phyloP scores from a whole-genome alignment of 2,888 invertebrate genomes.

The Brassicogethes aeneus region DNA sequence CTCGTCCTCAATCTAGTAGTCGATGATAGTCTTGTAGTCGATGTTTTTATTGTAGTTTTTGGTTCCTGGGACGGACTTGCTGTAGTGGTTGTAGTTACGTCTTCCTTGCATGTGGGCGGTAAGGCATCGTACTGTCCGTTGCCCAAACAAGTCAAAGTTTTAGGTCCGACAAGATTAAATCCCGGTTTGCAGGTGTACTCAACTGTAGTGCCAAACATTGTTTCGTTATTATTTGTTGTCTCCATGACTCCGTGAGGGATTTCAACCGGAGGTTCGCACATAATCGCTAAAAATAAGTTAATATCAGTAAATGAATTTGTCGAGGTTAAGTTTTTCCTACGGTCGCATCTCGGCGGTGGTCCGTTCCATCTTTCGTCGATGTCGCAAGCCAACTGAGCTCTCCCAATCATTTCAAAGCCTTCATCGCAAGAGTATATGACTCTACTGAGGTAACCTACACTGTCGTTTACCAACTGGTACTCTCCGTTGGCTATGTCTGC shows the following conservation, averaged over 20 bases:
- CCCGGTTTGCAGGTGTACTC: slow-evolving; percentile 68
- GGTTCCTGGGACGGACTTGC: slow-evolving; percentile 19
- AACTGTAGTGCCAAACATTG: slow-evolving; percentile 61
- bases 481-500: slow-evolving; percentile 77
- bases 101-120: slow-evolving; percentile 62
- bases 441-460: slow-evolving; percentile 77
- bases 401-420: slow-evolving; percentile 78
- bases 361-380: slow-evolving; percentile 92
- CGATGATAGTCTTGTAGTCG: slow-evolving; percentile 22
- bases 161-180: slow-evolving; percentile 58
- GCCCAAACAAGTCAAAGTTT: slow-evolving; percentile 59
- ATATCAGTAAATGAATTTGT: not conserved
- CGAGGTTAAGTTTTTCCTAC: slow-evolving; percentile 40
- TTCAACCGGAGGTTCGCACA: slow-evolving; percentile 60
- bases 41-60: no score
- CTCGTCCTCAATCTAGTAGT: slow-evolving; percentile 32
- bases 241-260: slow-evolving; percentile 54
- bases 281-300: slow-evolving; percentile 47
- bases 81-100: not conserved
- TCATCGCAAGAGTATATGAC: slow-evolving; percentile 76
- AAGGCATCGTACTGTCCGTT: slow-evolving; percentile 73
- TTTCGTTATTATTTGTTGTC: slow-evolving; percentile 50
- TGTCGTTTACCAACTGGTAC: slow-evolving; percentile 74
- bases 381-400: slow-evolving; percentile 78
- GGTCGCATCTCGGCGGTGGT: slow-evolving; percentile 81